phyloP scores from a whole-genome alignment of 2,797 vertebrate genomes.

The Adrianichthys oophorus region DNA sequence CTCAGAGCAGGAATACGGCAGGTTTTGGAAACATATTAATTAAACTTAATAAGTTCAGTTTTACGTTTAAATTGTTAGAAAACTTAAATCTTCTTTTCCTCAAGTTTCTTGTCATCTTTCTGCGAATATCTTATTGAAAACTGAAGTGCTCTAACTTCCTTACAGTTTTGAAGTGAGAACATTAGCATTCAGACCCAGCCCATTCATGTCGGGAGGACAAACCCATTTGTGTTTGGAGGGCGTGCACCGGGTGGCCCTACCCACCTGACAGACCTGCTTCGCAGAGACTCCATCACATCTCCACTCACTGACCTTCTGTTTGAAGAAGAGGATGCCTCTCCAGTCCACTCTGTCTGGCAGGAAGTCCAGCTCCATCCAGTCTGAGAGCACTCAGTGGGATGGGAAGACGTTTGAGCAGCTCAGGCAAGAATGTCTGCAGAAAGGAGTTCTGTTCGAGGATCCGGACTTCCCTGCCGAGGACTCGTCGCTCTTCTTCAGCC shows the following conservation, averaged over 20 bases:
- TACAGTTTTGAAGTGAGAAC: background rate
- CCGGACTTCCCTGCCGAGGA: conserved; percentile 84
- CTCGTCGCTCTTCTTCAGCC: conserved; percentile 86
- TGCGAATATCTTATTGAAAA: no score
- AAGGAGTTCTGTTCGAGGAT: conserved; percentile 85
- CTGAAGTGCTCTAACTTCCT: background rate
- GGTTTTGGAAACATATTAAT: no score
- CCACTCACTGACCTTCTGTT: background rate
- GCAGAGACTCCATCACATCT: conserved; percentile 28
- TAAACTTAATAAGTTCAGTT: no score
- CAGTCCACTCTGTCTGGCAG: conserved; percentile 48
- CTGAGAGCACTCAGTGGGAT: conserved; percentile 72
- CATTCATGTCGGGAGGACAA: conserved; percentile 52
- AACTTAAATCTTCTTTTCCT: no score
- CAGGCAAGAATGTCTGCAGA: conserved; percentile 77
- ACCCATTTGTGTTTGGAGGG: conserved; percentile 70
- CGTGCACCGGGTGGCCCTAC: conserved; percentile 41
- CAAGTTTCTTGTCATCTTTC: no score
- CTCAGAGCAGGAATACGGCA: no score
- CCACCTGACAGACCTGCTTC: conserved; percentile 44
- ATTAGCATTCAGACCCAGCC: conserved; percentile 30
- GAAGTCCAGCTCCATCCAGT: conserved; percentile 20
- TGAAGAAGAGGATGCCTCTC: conserved; percentile 74
- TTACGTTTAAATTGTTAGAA: no score
- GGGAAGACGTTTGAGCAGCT: conserved; percentile 84